Percentiles rank a stretch among this genome's conserved stretches.
These are phyloP conservation scores for Heliangelus exortis DNA, from an alignment of 2,797 vertebrate genomes.

Conservation along the genomic window DNA sequence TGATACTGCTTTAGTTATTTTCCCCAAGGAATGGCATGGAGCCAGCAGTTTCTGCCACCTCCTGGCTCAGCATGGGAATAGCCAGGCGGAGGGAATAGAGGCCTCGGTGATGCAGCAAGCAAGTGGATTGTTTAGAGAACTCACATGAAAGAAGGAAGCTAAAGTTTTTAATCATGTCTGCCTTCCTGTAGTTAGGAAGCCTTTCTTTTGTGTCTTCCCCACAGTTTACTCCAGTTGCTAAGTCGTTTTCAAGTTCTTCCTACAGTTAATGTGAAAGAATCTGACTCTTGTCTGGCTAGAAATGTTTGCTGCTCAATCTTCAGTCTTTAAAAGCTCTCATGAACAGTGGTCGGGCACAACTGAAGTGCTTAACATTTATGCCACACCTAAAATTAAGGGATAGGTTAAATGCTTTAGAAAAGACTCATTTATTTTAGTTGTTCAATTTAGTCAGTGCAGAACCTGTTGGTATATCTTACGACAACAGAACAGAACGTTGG, in stretches of 20 bases:
- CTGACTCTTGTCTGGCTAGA: neutral
- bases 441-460: neutral
- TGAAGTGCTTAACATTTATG: neutral
- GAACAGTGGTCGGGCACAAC: neutral
- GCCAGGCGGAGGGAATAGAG: neutral
- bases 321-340: neutral
- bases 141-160: constrained; percentile 23
- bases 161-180: constrained; percentile 55
- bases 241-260: constrained; percentile 46
- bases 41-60: neutral
- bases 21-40: neutral
- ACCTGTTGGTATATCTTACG: neutral
- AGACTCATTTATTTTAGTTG: neutral
- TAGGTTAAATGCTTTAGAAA: neutral
- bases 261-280: constrained; percentile 25
- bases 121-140: constrained; percentile 21
- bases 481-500: neutral
- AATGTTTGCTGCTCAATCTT: constrained; percentile 21
- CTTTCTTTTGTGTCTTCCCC: constrained; percentile 24
- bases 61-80: neutral
- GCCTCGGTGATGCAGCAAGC: neutral
- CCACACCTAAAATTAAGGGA: neutral
- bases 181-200: constrained; percentile 44
- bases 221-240: constrained; percentile 61
- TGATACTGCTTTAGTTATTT: neutral